phyloP scores from a whole-genome alignment of 2,888 invertebrate species.

The Aethes cnicana region DNA sequence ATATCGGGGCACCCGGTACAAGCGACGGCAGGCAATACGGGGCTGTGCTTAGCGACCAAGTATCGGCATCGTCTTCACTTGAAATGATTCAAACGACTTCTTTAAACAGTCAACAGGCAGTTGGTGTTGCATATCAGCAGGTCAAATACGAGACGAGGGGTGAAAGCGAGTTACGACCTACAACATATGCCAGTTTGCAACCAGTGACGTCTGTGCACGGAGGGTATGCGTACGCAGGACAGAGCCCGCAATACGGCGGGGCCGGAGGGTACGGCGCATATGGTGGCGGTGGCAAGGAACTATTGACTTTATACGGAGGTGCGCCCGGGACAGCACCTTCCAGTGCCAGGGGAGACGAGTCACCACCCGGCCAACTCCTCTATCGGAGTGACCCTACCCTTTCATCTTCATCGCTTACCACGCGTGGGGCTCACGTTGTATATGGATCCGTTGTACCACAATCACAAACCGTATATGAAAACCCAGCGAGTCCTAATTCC shows the following conservation, averaged over 20 bases:
- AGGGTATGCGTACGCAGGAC: constrained; percentile 61
- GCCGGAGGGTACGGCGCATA: constrained; percentile 47
- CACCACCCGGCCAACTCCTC: constrained; percentile 81
- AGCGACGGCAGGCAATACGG: constrained; percentile 61
- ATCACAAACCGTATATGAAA: constrained; percentile 76
- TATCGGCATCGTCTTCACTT: constrained; percentile 50
- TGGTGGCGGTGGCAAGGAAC: constrained; percentile 50
- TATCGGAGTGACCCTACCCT: constrained; percentile 87
- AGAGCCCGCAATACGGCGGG: constrained; percentile 60
- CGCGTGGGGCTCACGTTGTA: constrained; percentile 77
- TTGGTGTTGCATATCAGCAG: constrained; percentile 68
- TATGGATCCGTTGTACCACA: constrained; percentile 71
- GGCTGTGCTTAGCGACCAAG: constrained; percentile 55
- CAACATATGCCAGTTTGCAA: constrained; percentile 85
- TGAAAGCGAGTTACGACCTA: constrained; percentile 61
- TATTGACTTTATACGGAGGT: constrained; percentile 42
- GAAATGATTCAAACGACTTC: constrained; percentile 71
- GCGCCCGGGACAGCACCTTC: constrained; percentile 46
- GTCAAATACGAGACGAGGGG: constrained; percentile 75
- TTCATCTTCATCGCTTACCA: constrained; percentile 81
- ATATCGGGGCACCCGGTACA: constrained; percentile 39
- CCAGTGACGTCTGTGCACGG: constrained; percentile 82
- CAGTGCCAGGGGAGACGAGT: constrained; percentile 67
- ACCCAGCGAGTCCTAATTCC: constrained; percentile 81
- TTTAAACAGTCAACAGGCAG: constrained; percentile 66